These are phyloP conservation scores for Triplophysa yarkandensis DNA, from an alignment of 2,797 vertebrate genomes.

Conservation along the genomic window DNA sequence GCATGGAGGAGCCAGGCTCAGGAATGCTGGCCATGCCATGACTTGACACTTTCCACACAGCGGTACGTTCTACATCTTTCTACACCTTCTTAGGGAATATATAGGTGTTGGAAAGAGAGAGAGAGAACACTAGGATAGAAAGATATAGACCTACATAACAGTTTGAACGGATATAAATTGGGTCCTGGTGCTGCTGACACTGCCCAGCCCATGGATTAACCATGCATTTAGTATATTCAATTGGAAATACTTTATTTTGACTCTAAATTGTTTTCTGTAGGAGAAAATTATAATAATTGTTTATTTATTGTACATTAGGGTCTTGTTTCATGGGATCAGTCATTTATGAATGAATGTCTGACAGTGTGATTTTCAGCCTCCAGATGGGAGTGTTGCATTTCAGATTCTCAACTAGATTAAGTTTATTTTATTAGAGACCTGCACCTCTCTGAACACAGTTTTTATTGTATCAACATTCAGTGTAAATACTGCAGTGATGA, in stretches of 20 bases:
- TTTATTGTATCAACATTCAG: neutral
- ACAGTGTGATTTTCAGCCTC: conserved; percentile 53
- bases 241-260: no score
- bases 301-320: neutral
- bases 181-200: neutral
- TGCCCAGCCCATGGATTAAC: no score
- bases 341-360: neutral
- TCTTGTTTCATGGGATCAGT: neutral
- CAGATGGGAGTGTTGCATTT: conserved; percentile 71
- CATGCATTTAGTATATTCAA: no score
- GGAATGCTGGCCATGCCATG: conserved; percentile 75
- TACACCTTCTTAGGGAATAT: conserved; percentile 72
- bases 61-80: conserved; percentile 53
- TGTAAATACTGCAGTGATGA: conserved; percentile 24
- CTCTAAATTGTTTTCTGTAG: no score
- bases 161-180: neutral
- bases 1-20: conserved; percentile 70
- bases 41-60: conserved; percentile 66
- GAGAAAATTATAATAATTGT: neutral
- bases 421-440: conserved; percentile 12
- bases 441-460: conserved; percentile 15
- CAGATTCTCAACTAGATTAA: neutral
- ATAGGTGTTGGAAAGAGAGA: conserved; percentile 55
- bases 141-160: neutral
- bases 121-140: neutral